Evolutionary conservation across 1,140 invertebrate genomes (phyloP).

Genomic region (Ridgeia piscesae): DNA sequence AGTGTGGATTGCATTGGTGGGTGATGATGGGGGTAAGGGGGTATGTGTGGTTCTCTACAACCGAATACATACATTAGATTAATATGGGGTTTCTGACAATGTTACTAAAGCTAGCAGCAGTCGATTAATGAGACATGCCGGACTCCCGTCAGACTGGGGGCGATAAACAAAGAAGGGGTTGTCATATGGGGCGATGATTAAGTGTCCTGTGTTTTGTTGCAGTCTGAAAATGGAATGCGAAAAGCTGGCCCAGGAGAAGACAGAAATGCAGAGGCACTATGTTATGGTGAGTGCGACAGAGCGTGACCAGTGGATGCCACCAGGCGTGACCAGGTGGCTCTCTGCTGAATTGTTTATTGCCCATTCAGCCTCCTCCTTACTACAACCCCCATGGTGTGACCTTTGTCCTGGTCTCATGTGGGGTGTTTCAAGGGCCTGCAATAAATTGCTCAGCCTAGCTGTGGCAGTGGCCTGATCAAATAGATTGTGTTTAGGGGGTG

Average conservation of each 20-base stretch:
- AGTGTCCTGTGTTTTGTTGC: slow-evolving; percentile 30
- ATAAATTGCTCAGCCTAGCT: background rate
- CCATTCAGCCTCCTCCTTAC: background rate
- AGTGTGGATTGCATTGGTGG: background rate
- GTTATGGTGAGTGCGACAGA: slow-evolving; percentile 69
- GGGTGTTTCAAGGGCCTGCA: background rate
- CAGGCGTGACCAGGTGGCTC: background rate
- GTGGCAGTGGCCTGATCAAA: background rate
- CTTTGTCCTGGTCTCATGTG: background rate
- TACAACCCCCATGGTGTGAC: background rate
- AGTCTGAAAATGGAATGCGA: slow-evolving; percentile 71
- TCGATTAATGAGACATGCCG: background rate
- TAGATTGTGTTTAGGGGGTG: background rate
- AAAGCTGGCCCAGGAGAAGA: slow-evolving; percentile 94
- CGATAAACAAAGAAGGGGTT: background rate
- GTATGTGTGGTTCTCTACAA: background rate
- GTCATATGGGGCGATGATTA: background rate
- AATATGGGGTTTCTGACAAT: background rate
- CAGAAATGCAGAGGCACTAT: slow-evolving; percentile 96
- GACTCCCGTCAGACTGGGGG: background rate
- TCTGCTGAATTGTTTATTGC: background rate
- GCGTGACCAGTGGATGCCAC: background rate
- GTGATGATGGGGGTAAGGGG: background rate
- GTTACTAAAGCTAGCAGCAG: no score
- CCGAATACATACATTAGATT: background rate